Conservation (phyloP, 2,888 invertebrate genomes). For the Zygaena filipendulae region DNA sequence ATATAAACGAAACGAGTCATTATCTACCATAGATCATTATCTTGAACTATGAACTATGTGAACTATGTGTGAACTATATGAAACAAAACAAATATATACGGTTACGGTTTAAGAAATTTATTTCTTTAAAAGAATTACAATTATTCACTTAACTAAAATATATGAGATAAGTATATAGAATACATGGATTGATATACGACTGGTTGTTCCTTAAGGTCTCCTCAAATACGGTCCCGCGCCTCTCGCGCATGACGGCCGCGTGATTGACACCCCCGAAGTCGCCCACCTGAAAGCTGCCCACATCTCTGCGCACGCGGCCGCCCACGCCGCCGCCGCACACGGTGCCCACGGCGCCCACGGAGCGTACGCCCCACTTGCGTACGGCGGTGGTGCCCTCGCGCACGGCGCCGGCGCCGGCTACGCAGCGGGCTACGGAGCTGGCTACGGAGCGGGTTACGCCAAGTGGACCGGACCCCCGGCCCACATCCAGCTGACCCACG, state of each 20-base stretch:
- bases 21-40: too few species aligned
- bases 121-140: too few species aligned
- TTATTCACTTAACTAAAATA: too few species aligned
- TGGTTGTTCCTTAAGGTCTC: too few species aligned
- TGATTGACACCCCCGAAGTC: constrained; percentile 64
- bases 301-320: constrained; percentile 53
- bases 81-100: too few species aligned
- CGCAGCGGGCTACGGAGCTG: constrained; percentile 20
- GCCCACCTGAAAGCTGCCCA: constrained; percentile 69
- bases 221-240: constrained; percentile 62
- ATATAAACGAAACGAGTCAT: too few species aligned
- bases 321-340: constrained; percentile 35
- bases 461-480: constrained; percentile 60
- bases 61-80: too few species aligned
- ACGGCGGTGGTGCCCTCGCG: constrained; percentile 25
- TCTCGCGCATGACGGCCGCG: constrained; percentile 59
- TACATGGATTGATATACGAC: too few species aligned
- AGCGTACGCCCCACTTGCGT: constrained; percentile 21
- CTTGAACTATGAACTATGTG: too few species aligned
- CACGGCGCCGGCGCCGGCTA: constrained; percentile 12
- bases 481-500: constrained; percentile 61
- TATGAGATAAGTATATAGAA: too few species aligned
- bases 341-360: constrained; percentile 13
- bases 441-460: constrained; percentile 52
- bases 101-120: too few species aligned